Conservation (phyloP, 2,797 vertebrate species). For the Threskiornis aethiopicus region DNA sequence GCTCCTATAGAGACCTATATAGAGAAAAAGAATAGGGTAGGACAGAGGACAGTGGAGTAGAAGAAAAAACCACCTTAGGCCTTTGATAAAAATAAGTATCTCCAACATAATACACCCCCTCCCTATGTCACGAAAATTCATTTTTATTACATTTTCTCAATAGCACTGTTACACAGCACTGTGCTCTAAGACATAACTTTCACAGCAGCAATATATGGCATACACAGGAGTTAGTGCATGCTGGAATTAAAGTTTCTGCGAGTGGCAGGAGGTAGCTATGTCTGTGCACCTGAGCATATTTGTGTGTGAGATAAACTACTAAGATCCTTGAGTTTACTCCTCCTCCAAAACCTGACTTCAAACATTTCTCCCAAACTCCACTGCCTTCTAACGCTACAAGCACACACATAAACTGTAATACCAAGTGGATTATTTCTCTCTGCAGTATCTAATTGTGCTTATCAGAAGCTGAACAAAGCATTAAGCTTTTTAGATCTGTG, state of each 20-base stretch:
- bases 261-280: not conserved
- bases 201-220: not conserved
- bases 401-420: not conserved
- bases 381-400: not conserved
- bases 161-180: not conserved
- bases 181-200: not conserved
- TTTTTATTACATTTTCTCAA: not conserved
- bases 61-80: not conserved
- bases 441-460: not conserved
- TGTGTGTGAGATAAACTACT: not conserved
- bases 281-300: not conserved
- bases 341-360: not conserved
- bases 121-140: not conserved
- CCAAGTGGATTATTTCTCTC: not conserved
- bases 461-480: not conserved
- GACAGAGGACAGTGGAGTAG: not conserved
- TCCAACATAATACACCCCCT: not conserved
- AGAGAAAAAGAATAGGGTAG: not conserved
- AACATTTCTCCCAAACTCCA: not conserved
- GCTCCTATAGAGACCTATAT: fast-evolving
- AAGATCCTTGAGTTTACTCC: not conserved
- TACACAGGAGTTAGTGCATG: not conserved
- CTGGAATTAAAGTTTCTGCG: not conserved
- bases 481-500: not conserved
- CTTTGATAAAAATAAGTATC: not conserved